Base-by-base conservation (phyloP, 92 coral and sea anemone species). In the Phymanthus crucifer region DNA sequence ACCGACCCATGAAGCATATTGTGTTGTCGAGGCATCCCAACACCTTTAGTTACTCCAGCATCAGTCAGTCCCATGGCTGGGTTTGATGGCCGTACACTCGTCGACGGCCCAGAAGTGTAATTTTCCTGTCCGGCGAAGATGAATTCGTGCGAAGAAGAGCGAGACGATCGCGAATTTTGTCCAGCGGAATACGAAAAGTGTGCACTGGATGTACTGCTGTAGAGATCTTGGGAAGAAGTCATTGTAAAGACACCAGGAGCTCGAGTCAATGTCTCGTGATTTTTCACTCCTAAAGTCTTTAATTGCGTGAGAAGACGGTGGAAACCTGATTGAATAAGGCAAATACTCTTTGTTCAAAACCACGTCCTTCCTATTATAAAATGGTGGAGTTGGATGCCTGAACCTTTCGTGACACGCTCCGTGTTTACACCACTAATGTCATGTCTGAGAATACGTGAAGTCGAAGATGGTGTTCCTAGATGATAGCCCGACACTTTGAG, bases 1-100 rank as follows among this genome's bases (percentile, higher is more conserved):
- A 91, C 94, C 19, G 97, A 80, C 77, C 94, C 91, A 58, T 93
- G 83, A 77, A 93, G 88, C 92, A 93, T 93, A 89, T 92, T 92
- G 85, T 90, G 97, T 40, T 90, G 97, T 45, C 92, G 85, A 47
- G 89, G 78, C 34, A 83, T 87, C 64, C 84, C 83, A 66, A 87
- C 91, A 72, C 90, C 83, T 78, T 94, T 79, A 19, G 87, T 66
- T 75, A 75, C 85, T 32, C 86, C 83, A 71, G 91, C 66, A 7
- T 93, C 97, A 71, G 91, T 71, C 35, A 78, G 85, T 80, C 82
- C 89, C 84, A 90, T 75, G 32, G 88, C 82, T 52, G 87, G 70
- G 97, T 83, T 93, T 32, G 88, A 70, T 64, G 89, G 88, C 52
- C 97, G 91, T 78, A 85, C 90, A 87, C 87, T 88, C 74, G 97